These are phyloP conservation scores for Pseudorhombus dupliciocellatus DNA, from an alignment of 2,113 vertebrate species.

Conservation along the genomic window DNA sequence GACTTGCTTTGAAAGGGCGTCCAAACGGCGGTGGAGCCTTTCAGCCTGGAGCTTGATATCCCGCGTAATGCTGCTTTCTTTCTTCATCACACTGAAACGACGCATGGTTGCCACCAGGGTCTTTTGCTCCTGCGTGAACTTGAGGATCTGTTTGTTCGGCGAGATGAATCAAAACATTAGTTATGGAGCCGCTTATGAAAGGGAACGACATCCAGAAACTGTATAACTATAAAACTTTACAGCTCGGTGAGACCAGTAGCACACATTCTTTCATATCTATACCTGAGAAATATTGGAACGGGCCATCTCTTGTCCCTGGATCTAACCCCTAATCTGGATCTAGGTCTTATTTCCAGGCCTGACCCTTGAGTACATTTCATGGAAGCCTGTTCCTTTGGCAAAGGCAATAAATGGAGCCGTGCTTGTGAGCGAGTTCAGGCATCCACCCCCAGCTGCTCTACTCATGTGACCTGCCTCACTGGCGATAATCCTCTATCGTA, in stretches of 20 bases:
- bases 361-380: background rate
- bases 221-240: no score
- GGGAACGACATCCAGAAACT: background rate
- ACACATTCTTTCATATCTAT: no score
- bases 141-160: slow-evolving; percentile 65
- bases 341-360: no score
- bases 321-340: no score
- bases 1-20: slow-evolving; percentile 82
- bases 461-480: no score
- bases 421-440: background rate
- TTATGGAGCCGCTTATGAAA: no score
- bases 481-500: background rate
- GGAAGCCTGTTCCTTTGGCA: no score
- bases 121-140: slow-evolving; percentile 90
- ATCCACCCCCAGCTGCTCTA: no score
- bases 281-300: no score
- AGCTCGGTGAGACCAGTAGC: no score
- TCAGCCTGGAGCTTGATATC: slow-evolving; percentile 91
- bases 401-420: background rate
- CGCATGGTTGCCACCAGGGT: slow-evolving; percentile 89
- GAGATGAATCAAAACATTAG: background rate
- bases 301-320: no score
- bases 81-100: slow-evolving; percentile 94
- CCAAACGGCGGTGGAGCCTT: slow-evolving; percentile 82
- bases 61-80: slow-evolving; percentile 86